Evolutionary conservation across 2,797 vertebrate genomes (phyloP).

Genomic region (Sebastolobus alascanus): DNA sequence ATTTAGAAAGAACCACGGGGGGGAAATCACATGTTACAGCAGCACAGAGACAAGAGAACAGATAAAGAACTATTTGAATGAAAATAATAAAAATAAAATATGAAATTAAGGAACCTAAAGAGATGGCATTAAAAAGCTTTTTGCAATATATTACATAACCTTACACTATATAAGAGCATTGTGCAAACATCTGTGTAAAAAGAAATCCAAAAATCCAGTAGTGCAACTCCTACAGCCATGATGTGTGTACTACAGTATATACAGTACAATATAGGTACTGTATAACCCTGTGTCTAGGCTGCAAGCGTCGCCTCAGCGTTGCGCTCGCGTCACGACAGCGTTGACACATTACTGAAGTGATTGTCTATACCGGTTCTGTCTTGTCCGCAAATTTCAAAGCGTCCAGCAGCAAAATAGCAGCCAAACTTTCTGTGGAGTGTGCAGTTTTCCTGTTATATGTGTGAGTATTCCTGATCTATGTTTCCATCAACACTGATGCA

Average conservation of each 20-base stretch:
- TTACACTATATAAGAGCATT: neutral
- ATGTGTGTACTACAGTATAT: neutral
- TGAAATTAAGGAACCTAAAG: neutral
- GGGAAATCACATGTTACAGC: neutral
- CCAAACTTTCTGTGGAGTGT: neutral
- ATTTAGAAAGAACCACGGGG: neutral
- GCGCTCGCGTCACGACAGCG: accelerated
- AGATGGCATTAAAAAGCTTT: neutral
- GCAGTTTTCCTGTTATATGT: neutral
- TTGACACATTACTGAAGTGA: accelerated
- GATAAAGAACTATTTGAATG: neutral
- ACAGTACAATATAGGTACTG: neutral
- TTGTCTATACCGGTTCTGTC: neutral
- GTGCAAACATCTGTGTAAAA: neutral
- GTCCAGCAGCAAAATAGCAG: neutral
- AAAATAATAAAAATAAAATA: neutral
- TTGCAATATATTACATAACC: neutral
- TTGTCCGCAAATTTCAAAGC: neutral
- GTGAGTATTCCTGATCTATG: neutral
- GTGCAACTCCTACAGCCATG: neutral
- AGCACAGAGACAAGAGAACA: neutral
- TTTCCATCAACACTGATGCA: neutral
- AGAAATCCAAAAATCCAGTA: neutral
- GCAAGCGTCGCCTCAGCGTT: no score
- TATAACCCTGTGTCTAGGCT: no score